Evolutionary conservation across 2,888 invertebrate genomes (phyloP), one percentile per base, ranked within the genome.

Genomic region (Neoitamus cyanurus): DNA sequence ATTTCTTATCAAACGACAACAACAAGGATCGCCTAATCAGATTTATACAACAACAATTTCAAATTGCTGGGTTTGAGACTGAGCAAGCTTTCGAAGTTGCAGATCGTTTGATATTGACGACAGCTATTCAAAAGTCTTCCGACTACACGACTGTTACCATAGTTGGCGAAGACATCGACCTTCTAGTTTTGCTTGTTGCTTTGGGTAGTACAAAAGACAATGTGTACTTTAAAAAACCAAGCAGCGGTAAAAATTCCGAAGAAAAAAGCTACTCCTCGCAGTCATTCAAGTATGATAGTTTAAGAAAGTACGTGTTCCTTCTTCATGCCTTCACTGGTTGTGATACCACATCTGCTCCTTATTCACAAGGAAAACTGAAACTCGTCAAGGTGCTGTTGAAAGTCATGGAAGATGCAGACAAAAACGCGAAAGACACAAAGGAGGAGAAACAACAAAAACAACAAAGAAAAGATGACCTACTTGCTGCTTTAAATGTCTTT

Each of bases 291-390:
- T 69, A 69, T 69, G 0, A 30, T 46, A n/a, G n/a, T n/a, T n/a
- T n/a, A 15, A 69, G 4, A 69, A 15, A 83, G 3, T 69, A 37
- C 31, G 36, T 83, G 3, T 48, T 83, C 20, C 15, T 83, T 4
- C 69, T 83, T 25, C 83, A 83, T 20, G 83, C 83, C 36, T 70
- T 83, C 37, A 83, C 3, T 37, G 83, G 83, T 83, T 83, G 83
- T 83, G 83, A 70, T 36, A 83, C 83, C 2, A 83, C 83, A 2
- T 83, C 72, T 73, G 83, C 83, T 83, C 48, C 46, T n/a, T 83
- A 15, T 20, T 20, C 6, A 3, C 28, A 72, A 72, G 72, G 72
- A 31, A 72, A 72, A 72, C n/a, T 15, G 11, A 75, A 34, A 75
- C 9, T 75, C 13, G n/a, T n/a, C n/a, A n/a, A n/a, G n/a, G n/a